Base-by-base conservation (phyloP, 1,140 invertebrate species). In the Laodelphax striatellus region DNA sequence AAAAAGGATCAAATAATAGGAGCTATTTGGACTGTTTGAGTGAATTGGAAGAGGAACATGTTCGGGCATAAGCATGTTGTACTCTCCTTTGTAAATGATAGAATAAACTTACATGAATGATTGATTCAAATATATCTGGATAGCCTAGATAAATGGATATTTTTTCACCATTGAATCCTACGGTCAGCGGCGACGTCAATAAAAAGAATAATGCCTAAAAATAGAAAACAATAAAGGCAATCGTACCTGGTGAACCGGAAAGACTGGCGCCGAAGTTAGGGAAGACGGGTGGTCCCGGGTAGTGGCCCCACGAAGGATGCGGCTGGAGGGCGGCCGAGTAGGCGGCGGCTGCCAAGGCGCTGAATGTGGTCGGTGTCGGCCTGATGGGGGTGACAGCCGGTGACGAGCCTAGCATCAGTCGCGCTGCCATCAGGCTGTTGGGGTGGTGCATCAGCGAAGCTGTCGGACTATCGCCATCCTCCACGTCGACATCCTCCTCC, bases 311-410 rank as follows among this genome's bases (percentile, higher is more conserved):
- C 44, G 44, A 55, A 17, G 57, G 43, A 16, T 61, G 46, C 8
- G 62, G 66, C 57, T 64, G 63, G 10, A 65, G 62, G 17, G 60
- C 64, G 24, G 62, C 62, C 31, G 63, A 62, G 38, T 67, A 67
- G 0, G 66, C 66, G 14, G 66, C 66, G 0, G 68, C 68, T 0
- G 69, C 69, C 1, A 66, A 64, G 0, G 67, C 68, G 46, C 68
- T 64, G 3, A 66, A 67, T 24, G 65, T 69, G 62, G 69, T 69
- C 11, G 69, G 69, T 1, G 69, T 70, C 0, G 69, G 69, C n/a
- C 69, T 57, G 11, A 70, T 66, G 1, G 69, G 69, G 14, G 65
- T 56, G 4, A 68, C 64, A 10, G 57, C 31, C 52, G 64, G 58
- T 44, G 61, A 52, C 31, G 46, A 16, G 19, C 63, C 58, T 38